phyloP scores from a whole-genome alignment of 2,113 vertebrate species.

The Microcebus jonahi region DNA sequence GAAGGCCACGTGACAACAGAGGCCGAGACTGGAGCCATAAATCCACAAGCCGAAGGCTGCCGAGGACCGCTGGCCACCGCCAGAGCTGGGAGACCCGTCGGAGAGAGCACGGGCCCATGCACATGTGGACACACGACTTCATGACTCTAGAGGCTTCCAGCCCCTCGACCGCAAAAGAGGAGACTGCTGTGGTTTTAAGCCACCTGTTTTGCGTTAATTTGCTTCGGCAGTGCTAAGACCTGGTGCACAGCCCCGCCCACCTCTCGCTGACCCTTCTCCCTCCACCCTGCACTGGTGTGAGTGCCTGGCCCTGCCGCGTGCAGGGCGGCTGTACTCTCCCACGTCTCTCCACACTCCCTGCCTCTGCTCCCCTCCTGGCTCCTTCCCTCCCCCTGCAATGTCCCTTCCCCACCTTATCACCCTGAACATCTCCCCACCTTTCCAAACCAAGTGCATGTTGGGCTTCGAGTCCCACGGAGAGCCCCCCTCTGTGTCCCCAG shows the following conservation, averaged over 20 bases:
- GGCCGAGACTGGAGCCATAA: neutral
- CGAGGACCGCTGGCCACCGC: too few species aligned
- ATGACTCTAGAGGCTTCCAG: neutral
- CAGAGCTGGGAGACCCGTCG: neutral
- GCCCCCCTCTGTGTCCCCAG: fast-evolving
- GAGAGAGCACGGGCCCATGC: fast-evolving
- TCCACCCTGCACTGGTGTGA: fast-evolving
- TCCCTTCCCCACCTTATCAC: neutral
- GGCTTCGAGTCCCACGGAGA: neutral
- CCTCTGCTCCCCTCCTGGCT: neutral
- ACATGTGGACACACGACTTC: fast-evolving
- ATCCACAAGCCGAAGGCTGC: neutral
- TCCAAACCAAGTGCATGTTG: neutral
- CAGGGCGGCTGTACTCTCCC: fast-evolving
- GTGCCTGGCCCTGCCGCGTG: fast-evolving
- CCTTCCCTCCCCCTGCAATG: neutral
- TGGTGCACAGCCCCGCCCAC: too few species aligned
- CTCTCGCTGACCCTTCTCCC: too few species aligned
- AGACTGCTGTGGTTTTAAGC: neutral
- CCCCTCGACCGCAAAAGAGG: neutral
- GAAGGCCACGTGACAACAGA: neutral
- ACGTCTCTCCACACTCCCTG: fast-evolving
- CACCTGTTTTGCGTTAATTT: too few species aligned
- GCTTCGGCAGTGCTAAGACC: neutral
- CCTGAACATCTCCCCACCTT: neutral